Evolutionary conservation across 1,140 invertebrate species (phyloP).

Genomic region (Prorops nasuta): DNA sequence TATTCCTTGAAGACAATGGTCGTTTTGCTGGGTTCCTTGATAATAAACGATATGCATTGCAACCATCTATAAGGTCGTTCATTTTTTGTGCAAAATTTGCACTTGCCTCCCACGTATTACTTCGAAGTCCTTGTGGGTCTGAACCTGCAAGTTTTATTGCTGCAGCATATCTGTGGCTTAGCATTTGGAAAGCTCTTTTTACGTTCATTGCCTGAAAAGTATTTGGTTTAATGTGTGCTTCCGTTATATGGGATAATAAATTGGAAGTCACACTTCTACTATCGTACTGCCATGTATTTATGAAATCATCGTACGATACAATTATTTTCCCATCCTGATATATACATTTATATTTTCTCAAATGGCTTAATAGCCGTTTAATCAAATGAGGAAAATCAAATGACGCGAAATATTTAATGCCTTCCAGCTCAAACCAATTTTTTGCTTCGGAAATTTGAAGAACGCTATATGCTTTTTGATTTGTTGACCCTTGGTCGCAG

Average conservation of each 20-base stretch:
- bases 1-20: background rate
- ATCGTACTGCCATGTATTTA: slow-evolving; percentile 16
- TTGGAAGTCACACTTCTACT: slow-evolving; percentile 9
- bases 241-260: slow-evolving; percentile 21
- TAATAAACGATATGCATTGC: background rate
- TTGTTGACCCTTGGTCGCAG: slow-evolving; percentile 12
- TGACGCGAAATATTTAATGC: background rate
- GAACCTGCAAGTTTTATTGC: slow-evolving; percentile 18
- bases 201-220: slow-evolving; percentile 27
- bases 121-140: slow-evolving; percentile 3
- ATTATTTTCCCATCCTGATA: slow-evolving; percentile 12
- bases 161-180: slow-evolving; percentile 9
- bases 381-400: slow-evolving; percentile 25
- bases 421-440: slow-evolving; percentile 2
- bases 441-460: background rate
- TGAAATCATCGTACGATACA: slow-evolving; percentile 18
- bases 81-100: slow-evolving; percentile 8
- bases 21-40: background rate
- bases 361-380: slow-evolving; percentile 12
- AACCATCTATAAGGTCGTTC: background rate
- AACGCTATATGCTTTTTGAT: slow-evolving; percentile 4
- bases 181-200: slow-evolving; percentile 18
- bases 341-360: slow-evolving; percentile 13
- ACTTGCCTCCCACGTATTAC: slow-evolving; percentile 11
- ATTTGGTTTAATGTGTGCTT: slow-evolving; percentile 21